A percentile compares a stretch with the other conserved stretches of the same genome.
These are phyloP conservation scores for Lasaia peninsularis DNA, from an alignment of 1,140 invertebrate genomes.

Conservation along the genomic window DNA sequence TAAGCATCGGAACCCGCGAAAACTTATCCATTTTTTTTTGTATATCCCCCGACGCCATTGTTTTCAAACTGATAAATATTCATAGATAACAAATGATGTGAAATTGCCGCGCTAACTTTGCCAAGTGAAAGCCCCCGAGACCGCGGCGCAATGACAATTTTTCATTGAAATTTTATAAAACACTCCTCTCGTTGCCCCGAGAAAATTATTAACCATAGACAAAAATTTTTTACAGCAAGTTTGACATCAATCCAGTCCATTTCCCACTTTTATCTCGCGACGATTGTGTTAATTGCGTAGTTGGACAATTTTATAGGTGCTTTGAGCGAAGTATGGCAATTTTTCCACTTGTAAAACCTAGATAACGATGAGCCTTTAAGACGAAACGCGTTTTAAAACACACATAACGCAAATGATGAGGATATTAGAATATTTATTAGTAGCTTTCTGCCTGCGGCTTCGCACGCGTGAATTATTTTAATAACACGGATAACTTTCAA, in stretches of 20 bases:
- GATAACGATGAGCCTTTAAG: constrained; percentile 16
- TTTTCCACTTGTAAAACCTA: constrained; percentile 34
- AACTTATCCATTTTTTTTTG: background rate
- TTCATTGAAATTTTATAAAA: constrained; percentile 72
- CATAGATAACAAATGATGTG: constrained; percentile 66
- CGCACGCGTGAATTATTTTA: too few species aligned
- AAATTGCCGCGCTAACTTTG: constrained; percentile 55
- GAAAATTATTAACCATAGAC: constrained; percentile 74
- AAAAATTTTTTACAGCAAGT: constrained; percentile 73
- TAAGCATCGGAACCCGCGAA: background rate
- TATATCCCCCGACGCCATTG: constrained; percentile 22
- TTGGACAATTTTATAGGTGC: constrained; percentile 55
- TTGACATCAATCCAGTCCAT: constrained; percentile 74
- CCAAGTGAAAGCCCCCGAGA: constrained; percentile 43
- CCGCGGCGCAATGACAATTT: constrained; percentile 52
- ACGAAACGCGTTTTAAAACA: constrained; percentile 3
- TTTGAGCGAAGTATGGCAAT: constrained; percentile 34
- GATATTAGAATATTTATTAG: background rate
- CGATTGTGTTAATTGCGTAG: constrained; percentile 67
- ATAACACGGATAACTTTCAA: too few species aligned
- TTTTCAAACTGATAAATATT: constrained; percentile 70
- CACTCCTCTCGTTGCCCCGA: constrained; percentile 53
- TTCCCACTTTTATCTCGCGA: constrained; percentile 64
- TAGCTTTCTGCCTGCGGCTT: too few species aligned
- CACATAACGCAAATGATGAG: background rate